Evolutionary conservation across 2,113 vertebrate species (phyloP).

Genomic region (Leucopternis melanops): DNA sequence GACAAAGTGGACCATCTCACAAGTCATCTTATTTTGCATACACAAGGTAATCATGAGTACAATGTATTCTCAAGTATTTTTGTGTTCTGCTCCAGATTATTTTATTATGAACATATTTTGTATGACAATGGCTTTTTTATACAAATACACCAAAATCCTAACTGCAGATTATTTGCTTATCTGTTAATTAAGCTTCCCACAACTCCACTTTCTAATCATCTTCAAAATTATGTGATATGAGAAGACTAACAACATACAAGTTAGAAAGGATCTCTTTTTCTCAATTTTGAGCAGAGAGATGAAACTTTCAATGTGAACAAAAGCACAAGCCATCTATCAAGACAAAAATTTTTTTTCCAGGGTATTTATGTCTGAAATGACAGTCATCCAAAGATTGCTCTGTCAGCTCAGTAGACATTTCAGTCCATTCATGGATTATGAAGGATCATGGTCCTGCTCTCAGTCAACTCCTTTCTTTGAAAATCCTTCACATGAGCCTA

Average conservation of each 20-base stretch:
- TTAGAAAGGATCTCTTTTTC: background rate
- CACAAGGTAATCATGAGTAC: background rate
- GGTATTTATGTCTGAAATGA: background rate
- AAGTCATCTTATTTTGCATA: background rate
- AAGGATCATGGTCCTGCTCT: background rate
- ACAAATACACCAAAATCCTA: background rate
- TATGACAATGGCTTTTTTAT: background rate
- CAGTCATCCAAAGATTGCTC: background rate
- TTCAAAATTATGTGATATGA: background rate
- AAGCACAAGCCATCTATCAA: background rate
- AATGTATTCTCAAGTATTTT: background rate
- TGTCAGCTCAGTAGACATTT: background rate
- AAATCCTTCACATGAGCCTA: background rate
- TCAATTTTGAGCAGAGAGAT: background rate
- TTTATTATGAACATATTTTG: background rate
- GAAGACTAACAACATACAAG: background rate
- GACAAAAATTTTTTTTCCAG: background rate
- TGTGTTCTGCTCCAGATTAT: background rate
- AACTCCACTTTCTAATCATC: background rate
- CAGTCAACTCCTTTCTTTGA: background rate
- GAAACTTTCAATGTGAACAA: background rate
- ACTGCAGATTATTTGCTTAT: background rate
- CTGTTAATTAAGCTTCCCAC: background rate
- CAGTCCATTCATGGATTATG: background rate
- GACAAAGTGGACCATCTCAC: background rate